These are phyloP conservation scores for Coelinius sp. DNA, from an alignment of 2,888 invertebrate genomes.

Conservation along the genomic window DNA sequence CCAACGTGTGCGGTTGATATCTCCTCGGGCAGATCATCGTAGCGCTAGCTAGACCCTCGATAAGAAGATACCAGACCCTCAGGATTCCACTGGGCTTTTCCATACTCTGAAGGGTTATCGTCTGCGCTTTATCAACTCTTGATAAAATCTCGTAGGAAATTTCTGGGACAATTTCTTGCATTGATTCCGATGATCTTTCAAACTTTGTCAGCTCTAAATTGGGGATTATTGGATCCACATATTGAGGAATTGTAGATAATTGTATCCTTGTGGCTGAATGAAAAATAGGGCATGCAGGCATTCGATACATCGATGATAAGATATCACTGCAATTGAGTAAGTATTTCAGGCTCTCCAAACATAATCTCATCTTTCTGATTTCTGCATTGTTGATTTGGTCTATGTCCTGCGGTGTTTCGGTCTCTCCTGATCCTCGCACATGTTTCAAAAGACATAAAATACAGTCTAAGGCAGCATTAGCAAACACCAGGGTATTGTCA, in stretches of 20 bases:
- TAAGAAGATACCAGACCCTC: conserved; percentile 90
- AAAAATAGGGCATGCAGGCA: conserved; percentile 95
- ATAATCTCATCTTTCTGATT: conserved; percentile 72
- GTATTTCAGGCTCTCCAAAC: conserved; percentile 85
- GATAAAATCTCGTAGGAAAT: conserved; percentile 77
- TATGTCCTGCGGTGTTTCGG: conserved; percentile 64
- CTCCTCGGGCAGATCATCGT: conserved; percentile 83
- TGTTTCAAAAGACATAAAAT: conserved; percentile 89
- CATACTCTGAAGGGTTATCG: conserved; percentile 76
- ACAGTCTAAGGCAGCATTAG: conserved; percentile 94
- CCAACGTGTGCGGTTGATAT: conserved; percentile 88
- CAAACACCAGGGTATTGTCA: conserved; percentile 93
- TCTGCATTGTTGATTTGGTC: conserved; percentile 51
- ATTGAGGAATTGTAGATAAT: conserved; percentile 82
- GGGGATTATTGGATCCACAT: conserved; percentile 89
- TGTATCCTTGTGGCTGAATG: conserved; percentile 89
- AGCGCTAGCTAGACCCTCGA: conserved; percentile 88
- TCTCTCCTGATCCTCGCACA: conserved; percentile 80
- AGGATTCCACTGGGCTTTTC: conserved; percentile 87
- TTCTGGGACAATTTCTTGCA: conserved; percentile 78
- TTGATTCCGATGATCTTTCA: conserved; percentile 75
- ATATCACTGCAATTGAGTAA: conserved; percentile 90
- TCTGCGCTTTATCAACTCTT: conserved; percentile 72
- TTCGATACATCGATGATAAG: conserved; percentile 91
- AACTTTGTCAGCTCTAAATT: conserved; percentile 81